Percentiles rank a stretch among this genome's conserved stretches.
Conservation (phyloP, 1,140 invertebrate species). For the Brachionus paranguensis region DNA sequence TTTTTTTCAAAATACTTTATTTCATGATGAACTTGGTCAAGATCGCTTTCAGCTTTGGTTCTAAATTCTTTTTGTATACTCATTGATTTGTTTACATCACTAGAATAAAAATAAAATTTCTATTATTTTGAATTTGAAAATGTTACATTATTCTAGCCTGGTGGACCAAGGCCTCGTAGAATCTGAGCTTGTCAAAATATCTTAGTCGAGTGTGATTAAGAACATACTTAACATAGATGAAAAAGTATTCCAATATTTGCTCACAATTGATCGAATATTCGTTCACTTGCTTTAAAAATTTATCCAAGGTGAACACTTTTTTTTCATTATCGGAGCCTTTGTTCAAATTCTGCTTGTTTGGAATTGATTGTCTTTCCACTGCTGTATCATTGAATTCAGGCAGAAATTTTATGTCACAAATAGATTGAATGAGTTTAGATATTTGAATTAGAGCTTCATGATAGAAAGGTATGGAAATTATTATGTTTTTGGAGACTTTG, state of each 20-base stretch:
- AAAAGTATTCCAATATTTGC: slow-evolving; percentile 23
- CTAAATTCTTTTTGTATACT: neutral
- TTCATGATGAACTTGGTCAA: neutral
- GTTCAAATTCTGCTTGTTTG: neutral
- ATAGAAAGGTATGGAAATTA: neutral
- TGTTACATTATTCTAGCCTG: neutral
- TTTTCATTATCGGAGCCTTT: neutral
- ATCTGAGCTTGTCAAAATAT: slow-evolving; percentile 23
- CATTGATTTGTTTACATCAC: slow-evolving; percentile 11
- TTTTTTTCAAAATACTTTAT: neutral
- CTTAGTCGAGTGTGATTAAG: neutral
- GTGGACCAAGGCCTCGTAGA: slow-evolving; percentile 12
- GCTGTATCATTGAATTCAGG: neutral
- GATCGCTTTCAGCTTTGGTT: neutral
- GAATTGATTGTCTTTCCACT: neutral
- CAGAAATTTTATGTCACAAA: neutral
- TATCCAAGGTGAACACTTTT: neutral
- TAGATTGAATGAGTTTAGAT: neutral
- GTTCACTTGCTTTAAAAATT: neutral
- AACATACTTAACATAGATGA: slow-evolving; percentile 32
- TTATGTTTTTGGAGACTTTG: neutral
- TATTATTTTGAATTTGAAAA: neutral
- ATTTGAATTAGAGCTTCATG: neutral
- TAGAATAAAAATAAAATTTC: neutral
- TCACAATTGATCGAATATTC: neutral